A percentile compares a stretch with the other conserved stretches of the same genome.
These are phyloP conservation scores for Zaprionus inermis DNA, from an alignment of 1,140 invertebrate species.

Conservation along the genomic window DNA sequence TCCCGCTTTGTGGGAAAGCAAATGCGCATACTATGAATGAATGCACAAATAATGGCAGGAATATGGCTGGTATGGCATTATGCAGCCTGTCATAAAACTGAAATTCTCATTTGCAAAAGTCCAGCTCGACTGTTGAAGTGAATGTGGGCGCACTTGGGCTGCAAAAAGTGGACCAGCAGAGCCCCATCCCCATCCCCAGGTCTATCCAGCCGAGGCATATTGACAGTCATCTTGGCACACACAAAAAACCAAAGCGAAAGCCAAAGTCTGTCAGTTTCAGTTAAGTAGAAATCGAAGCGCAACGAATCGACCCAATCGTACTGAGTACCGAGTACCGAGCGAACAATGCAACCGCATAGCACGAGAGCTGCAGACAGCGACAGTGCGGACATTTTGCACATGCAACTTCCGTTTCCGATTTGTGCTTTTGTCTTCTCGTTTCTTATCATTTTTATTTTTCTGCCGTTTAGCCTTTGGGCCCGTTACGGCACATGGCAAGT, in stretches of 20 bases:
- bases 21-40: neutral
- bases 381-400: conserved; percentile 60
- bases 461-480: conserved; percentile 52
- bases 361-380: conserved; percentile 27
- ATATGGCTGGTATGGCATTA: neutral
- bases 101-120: conserved; percentile 71
- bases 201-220: conserved; percentile 7
- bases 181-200: no score
- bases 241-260: conserved; percentile 55
- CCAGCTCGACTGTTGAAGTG: conserved; percentile 3
- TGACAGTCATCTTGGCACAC: conserved; percentile 52
- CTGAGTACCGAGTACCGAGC: conserved; percentile 18
- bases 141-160: neutral
- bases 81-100: conserved; percentile 63
- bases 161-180: neutral
- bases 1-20: conserved; percentile 8
- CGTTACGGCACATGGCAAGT: conserved; percentile 17
- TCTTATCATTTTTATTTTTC: conserved; percentile 1
- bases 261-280: conserved; percentile 73
- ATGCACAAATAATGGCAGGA: conserved; percentile 36
- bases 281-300: conserved; percentile 47
- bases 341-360: conserved; percentile 45
- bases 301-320: neutral
- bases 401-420: conserved; percentile 79
- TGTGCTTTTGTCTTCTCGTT: conserved; percentile 56